phyloP scores from a whole-genome alignment of 2,113 vertebrate genomes.

The Chaenocephalus aceratus region DNA sequence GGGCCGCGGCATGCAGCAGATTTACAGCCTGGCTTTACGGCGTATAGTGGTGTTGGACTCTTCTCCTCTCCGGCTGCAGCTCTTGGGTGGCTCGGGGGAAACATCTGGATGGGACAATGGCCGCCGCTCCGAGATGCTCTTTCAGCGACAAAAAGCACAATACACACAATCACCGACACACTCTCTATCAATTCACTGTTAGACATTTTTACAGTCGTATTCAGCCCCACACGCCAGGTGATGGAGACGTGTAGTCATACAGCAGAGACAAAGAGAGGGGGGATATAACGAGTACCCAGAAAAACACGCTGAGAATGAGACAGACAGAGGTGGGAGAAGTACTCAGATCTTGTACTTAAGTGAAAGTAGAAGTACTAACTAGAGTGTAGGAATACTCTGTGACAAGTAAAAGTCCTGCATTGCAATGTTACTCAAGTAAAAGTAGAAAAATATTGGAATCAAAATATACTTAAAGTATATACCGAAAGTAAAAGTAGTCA shows the following conservation, averaged over 20 bases:
- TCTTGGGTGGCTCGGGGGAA: constrained; percentile 61
- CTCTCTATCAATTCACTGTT: constrained; percentile 14
- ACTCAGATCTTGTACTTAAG: too few relatives aligned
- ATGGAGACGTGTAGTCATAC: not conserved
- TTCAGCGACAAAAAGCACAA: constrained; percentile 33
- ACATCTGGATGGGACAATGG: constrained; percentile 70
- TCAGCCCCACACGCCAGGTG: not conserved
- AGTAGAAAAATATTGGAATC: too few relatives aligned
- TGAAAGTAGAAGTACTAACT: too few relatives aligned
- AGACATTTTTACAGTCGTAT: constrained; percentile 34
- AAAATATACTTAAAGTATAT: too few relatives aligned
- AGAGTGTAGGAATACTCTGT: too few relatives aligned
- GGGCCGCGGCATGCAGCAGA: constrained; percentile 27
- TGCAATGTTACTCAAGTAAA: too few relatives aligned
- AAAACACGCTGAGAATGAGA: constrained; percentile 3
- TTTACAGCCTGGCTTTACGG: constrained; percentile 61
- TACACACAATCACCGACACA: constrained; percentile 21
- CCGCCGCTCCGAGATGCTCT: not conserved
- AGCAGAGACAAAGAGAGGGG: constrained; percentile 12
- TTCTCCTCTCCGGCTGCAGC: constrained; percentile 18
- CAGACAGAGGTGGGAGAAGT: too few relatives aligned
- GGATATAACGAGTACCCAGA: not conserved
- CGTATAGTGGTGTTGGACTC: constrained; percentile 3
- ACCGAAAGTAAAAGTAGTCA: too few relatives aligned
- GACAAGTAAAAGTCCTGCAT: too few relatives aligned